These are phyloP conservation scores for Lordiphosa mommai DNA, from an alignment of 1,140 invertebrate genomes.

Conservation along the genomic window DNA sequence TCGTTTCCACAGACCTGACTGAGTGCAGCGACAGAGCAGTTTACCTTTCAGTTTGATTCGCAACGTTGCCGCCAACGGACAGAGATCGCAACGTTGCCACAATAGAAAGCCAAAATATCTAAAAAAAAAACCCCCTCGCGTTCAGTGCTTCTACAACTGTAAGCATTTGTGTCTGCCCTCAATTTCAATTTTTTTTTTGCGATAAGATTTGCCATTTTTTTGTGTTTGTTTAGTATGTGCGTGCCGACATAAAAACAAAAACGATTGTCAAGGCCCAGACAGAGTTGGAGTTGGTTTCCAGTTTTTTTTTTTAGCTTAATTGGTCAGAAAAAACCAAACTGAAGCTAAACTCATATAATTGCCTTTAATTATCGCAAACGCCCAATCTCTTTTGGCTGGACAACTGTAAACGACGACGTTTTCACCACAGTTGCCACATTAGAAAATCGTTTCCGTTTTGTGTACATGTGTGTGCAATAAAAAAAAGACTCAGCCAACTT, in stretches of 20 bases:
- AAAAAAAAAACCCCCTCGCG: neutral
- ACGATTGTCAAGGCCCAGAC: slow-evolving; percentile 36
- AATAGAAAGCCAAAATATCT: slow-evolving; percentile 39
- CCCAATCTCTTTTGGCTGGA: slow-evolving; percentile 54
- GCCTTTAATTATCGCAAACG: slow-evolving; percentile 75
- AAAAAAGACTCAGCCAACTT: neutral
- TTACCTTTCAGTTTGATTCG: slow-evolving; percentile 47
- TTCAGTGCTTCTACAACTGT: slow-evolving; percentile 34
- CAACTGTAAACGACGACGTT: slow-evolving; percentile 36
- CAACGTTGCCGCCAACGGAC: slow-evolving; percentile 44
- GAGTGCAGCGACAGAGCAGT: slow-evolving; percentile 19
- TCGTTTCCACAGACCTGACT: slow-evolving; percentile 21
- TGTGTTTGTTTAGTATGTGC: neutral
- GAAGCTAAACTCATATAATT: slow-evolving; percentile 66
- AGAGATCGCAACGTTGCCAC: slow-evolving; percentile 28
- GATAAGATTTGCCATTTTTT: slow-evolving; percentile 40
- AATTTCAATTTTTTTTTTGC: slow-evolving; percentile 21
- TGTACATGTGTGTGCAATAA: slow-evolving; percentile 6
- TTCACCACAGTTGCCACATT: slow-evolving; percentile 44
- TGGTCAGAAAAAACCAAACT: slow-evolving; percentile 45
- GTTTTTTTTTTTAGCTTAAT: slow-evolving; percentile 56
- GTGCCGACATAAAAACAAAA: slow-evolving; percentile 15
- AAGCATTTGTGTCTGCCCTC: slow-evolving; percentile 7
- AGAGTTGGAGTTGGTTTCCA: slow-evolving; percentile 29
- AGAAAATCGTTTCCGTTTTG: slow-evolving; percentile 72